These are phyloP conservation scores for Caenorhabditis angaria DNA, from an alignment of 2,888 invertebrate species.

Conservation along the genomic window DNA sequence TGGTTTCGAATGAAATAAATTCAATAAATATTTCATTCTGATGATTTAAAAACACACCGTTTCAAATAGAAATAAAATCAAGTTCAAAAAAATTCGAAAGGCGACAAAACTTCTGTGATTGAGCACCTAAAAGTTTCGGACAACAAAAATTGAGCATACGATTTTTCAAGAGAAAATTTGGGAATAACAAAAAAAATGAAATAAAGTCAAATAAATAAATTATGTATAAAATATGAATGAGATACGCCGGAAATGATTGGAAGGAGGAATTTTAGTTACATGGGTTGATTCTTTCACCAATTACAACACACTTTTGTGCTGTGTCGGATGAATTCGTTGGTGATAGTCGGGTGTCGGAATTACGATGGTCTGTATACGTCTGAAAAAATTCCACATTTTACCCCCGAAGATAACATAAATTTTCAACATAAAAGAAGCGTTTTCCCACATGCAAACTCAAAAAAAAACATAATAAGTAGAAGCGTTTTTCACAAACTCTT, in stretches of 20 bases:
- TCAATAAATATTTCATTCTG: background rate
- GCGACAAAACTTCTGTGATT: slow-evolving; percentile 2
- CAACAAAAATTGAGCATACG: slow-evolving; percentile 11
- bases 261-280: background rate
- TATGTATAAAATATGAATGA: background rate
- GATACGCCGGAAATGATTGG: slow-evolving; percentile 2
- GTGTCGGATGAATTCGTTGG: slow-evolving; percentile 34
- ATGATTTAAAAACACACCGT: background rate
- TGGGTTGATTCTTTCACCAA: background rate
- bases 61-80: background rate
- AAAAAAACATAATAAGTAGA: slow-evolving; percentile 14
- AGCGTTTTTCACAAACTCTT: slow-evolving; percentile 26
- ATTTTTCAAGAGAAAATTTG: background rate
- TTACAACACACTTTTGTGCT: slow-evolving; percentile 36
- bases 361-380: slow-evolving; percentile 62
- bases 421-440: slow-evolving; percentile 18
- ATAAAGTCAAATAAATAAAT: background rate
- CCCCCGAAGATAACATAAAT: background rate
- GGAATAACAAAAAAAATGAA: background rate
- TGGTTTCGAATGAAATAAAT: background rate
- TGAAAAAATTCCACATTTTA: slow-evolving; percentile 28
- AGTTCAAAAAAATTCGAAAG: background rate
- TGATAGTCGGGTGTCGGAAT: slow-evolving; percentile 68
- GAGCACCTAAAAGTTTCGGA: slow-evolving; percentile 8
- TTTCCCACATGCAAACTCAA: background rate